Evolutionary conservation across 2,797 vertebrate species (phyloP), one percentile per base, ranked within the genome.

Genomic region (Sebastes paucispinis): DNA sequence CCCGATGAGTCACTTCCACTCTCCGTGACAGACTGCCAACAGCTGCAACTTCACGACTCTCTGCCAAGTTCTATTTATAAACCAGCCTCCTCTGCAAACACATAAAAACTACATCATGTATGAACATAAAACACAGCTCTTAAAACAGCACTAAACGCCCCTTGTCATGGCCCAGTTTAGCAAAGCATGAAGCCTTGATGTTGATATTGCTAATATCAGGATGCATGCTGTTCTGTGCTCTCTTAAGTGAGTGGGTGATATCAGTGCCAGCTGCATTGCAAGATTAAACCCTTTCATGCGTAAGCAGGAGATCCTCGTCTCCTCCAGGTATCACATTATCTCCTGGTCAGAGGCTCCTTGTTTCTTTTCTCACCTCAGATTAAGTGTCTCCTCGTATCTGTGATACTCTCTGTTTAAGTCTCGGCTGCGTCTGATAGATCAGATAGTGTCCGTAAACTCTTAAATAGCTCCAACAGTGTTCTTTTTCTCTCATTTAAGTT

Each of bases 1-100:
- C 85, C 79, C 36, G 32, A 72, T 92, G 89, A 90, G 82, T 90
- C 80, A 87, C 87, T 79, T 88, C 84, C 86, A 77, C 74, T 83
- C 68, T 69, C 75, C 16, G 6, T 89, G 87, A 95, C 69, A 52
- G 87, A 89, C 77, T 77, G 74, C 76, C 75, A 85, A 82, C 93
- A 94, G 93, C 93, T 93, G 93, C 83, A 82, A 64, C 77, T 80
- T 57, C 25, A 13, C 25, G 71, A 76, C 57, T 47, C 6, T 83
- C 63, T 73, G 90, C 80, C 87, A 85, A 69, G 50, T 60, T 79
- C 90, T 94, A 94, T 93, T 90, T 91, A 91, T 95, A 94, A 75
- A 22, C 27, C n/a, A 3, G 2, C 59, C 43, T 52, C n/a, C 54
- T 29, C 69, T 86, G 65, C 75, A 75, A 81, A 82, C 67, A 80